Evolutionary conservation across 2,888 invertebrate species (phyloP).

Genomic region (Dioctria rufipes): DNA sequence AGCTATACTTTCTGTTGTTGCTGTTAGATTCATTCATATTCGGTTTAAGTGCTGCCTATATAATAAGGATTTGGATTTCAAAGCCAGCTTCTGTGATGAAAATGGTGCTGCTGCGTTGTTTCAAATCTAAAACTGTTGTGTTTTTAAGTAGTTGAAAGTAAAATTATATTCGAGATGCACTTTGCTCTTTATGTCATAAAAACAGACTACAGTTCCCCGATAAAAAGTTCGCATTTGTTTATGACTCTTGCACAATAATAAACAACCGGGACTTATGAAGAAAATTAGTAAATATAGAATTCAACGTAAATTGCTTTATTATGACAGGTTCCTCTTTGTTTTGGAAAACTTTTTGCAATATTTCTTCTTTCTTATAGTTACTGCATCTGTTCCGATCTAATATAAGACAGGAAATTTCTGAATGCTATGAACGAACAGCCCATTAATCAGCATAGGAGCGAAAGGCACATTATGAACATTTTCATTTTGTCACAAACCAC

Average conservation of each 20-base stretch:
- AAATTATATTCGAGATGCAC: neutral
- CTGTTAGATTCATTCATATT: neutral
- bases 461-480: constrained; percentile 47
- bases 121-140: neutral
- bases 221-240: neutral
- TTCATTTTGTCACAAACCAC: constrained; percentile 44
- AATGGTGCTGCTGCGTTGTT: neutral
- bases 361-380: neutral
- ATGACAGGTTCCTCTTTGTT: too few relatives aligned
- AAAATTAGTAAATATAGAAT: too few relatives aligned
- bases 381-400: neutral
- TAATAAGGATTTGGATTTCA: constrained; percentile 29
- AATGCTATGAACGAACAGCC: neutral
- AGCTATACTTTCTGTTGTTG: constrained; percentile 11
- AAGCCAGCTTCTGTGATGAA: constrained; percentile 15
- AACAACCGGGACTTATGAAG: neutral
- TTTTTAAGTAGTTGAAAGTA: neutral
- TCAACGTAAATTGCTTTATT: too few relatives aligned
- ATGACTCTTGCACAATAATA: neutral
- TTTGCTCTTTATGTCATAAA: neutral
- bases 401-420: neutral
- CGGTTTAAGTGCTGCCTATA: constrained; percentile 1
- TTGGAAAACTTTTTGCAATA: too few relatives aligned
- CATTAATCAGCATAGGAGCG: constrained; percentile 4
- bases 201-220: neutral